Evolutionary conservation across 2,888 invertebrate species (phyloP).

Genomic region (Nomada fabriciana): DNA sequence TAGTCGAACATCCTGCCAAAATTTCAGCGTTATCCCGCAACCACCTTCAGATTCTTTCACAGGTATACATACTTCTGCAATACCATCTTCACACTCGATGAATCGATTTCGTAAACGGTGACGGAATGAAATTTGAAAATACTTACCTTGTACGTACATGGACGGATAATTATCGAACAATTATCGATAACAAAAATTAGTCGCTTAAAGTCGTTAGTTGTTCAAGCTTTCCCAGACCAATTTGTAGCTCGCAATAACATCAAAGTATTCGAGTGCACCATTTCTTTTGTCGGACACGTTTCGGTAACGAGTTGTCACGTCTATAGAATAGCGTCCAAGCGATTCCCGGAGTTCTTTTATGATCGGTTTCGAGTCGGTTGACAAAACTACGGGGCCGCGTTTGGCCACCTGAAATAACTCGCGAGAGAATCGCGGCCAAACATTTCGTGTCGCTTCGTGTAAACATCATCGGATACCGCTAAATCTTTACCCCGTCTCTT

Average conservation of each 20-base stretch:
- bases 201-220: background rate
- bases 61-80: background rate
- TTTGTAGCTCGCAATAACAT: background rate
- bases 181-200: background rate
- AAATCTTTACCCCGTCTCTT: conserved; percentile 64
- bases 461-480: conserved; percentile 76
- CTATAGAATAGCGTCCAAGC: conserved; percentile 29
- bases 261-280: background rate
- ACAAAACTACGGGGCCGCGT: conserved; percentile 74
- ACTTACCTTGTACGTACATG: background rate
- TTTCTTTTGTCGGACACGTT: background rate
- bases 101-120: background rate
- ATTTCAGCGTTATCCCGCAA: conserved; percentile 30
- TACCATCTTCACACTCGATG: background rate
- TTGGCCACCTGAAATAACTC: conserved; percentile 81
- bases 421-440: conserved; percentile 75
- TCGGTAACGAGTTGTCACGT: conserved; percentile 2
- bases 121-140: too few relatives aligned
- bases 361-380: conserved; percentile 67
- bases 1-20: conserved; percentile 63
- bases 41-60: conserved; percentile 16
- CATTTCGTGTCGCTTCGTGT: conserved; percentile 76
- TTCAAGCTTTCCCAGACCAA: background rate
- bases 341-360: conserved; percentile 63
- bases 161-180: background rate